Evolutionary conservation across 2,888 invertebrate genomes (phyloP), one percentile per base, ranked within the genome.

Genomic region (Quadroppia sp.): DNA sequence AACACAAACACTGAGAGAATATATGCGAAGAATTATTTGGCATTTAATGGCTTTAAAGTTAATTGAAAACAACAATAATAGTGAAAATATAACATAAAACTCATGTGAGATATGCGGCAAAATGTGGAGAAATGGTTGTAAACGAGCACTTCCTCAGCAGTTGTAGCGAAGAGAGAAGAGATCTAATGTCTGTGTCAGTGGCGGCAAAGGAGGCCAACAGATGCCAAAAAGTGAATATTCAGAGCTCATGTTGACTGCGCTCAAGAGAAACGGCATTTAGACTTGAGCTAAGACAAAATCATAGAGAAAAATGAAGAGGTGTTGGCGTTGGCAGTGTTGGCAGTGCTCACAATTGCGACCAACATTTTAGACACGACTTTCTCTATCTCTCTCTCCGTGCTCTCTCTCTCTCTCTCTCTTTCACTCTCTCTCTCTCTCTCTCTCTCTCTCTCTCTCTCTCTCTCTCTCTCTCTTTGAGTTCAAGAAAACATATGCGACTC

Each of bases 161-260:
- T 53, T 25, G 53, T n/a, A 23, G 53, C 13, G 36, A 11, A 36
- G 11, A 61, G 32, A 23, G 32, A 61, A 59, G 28, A 61, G 30
- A 61, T 61, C 61, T n/a, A n/a, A n/a, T 61, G 6, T 30, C 36
- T n/a, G 28, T n/a, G 15, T 30, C 32, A 36, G 30, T 61, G 30
- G 32, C 36, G 61, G 32, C 61, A n/a, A 32, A 61, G 61, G 61
- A 61, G 61, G 61, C 30, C 61, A n/a, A 28, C 61, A 61, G 61
- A 61, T 61, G 32, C 61, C 32, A 13, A 28, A n/a, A 61, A 32
- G 61, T 61, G 61, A 61, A 61, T 32, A 4, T n/a, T 32, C 32
- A 61, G 23, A 61, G 61, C 36, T 61, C 30, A 53, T 53, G 53
- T 53, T 25, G 53, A 25, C 53, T 25, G 20, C 20, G 23, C 20